A percentile compares a stretch with the other conserved stretches of the same genome.
phyloP scores from a whole-genome alignment of 2,113 vertebrate species.

The Abramis brama region DNA sequence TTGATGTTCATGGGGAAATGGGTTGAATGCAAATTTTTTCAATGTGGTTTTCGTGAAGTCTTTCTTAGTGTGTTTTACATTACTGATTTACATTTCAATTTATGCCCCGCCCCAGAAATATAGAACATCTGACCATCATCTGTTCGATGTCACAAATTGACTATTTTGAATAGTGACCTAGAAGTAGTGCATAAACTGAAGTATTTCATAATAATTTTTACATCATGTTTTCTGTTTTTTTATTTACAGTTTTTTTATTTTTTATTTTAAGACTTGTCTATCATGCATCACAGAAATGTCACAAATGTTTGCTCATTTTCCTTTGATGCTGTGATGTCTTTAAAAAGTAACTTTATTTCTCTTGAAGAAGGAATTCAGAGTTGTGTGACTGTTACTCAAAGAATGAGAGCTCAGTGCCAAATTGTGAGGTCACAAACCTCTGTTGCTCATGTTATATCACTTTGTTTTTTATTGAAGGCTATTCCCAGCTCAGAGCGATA shows the following conservation, averaged over 20 bases:
- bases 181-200: too few relatives aligned
- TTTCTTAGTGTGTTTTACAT: not conserved
- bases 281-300: not conserved
- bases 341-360: not conserved
- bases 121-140: not conserved
- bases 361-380: not conserved
- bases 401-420: not conserved
- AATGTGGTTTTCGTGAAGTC: not conserved
- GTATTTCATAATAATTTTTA: not conserved
- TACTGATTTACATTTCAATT: not conserved
- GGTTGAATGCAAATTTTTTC: not conserved
- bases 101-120: not conserved
- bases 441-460: slow-evolving; percentile 12
- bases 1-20: not conserved
- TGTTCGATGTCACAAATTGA: not conserved
- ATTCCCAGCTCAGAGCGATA: slow-evolving; percentile 18
- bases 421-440: slow-evolving; percentile 10
- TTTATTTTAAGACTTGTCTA: not conserved
- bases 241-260: too few relatives aligned
- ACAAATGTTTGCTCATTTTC: not conserved
- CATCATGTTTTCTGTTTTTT: not conserved
- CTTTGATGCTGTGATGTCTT: not conserved
- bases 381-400: not conserved
- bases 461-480: not conserved
- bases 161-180: too few relatives aligned